Evolutionary conservation across 2,888 invertebrate genomes (phyloP), one percentile per base, ranked within the genome.

Genomic region (Keiferia lycopersicella): DNA sequence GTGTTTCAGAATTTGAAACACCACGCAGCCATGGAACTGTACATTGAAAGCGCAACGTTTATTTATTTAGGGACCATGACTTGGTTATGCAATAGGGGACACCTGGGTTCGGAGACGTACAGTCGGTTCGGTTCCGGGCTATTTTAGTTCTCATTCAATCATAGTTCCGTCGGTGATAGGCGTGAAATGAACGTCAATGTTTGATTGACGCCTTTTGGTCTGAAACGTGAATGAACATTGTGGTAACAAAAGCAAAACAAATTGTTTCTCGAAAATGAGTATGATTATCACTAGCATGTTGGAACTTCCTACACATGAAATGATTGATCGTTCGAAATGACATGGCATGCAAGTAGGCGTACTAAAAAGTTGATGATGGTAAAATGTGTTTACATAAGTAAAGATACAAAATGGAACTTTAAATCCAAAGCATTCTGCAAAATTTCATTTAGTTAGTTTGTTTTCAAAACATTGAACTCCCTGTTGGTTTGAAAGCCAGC

Each of bases 51-150:
- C 34, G 34, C 8, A 8, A 8, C 10, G 10, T 4, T 34, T 34
- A 10, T 34, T 34, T 34, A 34, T 34, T 34, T 34, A 34, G 34
- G 34, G 34, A 34, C 38, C 34, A 16, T 70, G 73, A 65, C 62
- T 56, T n/a, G 63, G 75, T 83, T 82, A 77, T 83, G 83, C 82
- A 84, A 83, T 74, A 68, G 74, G 75, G 73, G 73, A 85, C 86
- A 87, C 86, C 86, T 86, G 84, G 83, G 77, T 72, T 38, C 22
- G 22, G 38, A 71, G 48, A 39, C 20, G 14, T 65, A 65, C 53
- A 69, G 77, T 81, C 70, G 71, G 70, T 72, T 73, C 71, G 12
- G 20, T 20, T 22, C 66, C 62, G 68, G 45, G 62, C 68, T 70
- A 70, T 68, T 68, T 70, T 22, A 0, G 22, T 22, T 53, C 51